Conservation (phyloP, 2,888 invertebrate species). For the Polyommatus icarus region DNA sequence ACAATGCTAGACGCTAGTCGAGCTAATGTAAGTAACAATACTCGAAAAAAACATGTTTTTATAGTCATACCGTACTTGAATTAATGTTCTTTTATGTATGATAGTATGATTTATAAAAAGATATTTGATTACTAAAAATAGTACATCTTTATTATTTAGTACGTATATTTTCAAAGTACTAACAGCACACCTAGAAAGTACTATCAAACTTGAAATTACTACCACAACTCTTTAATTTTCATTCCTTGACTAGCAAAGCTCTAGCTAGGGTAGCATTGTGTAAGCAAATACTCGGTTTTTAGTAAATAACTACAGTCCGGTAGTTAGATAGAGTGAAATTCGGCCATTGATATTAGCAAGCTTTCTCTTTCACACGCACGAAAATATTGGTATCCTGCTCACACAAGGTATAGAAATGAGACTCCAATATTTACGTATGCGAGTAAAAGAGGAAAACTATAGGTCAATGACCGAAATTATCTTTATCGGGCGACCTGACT, state of each 20-base stretch:
- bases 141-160: no score
- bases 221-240: neutral
- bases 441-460: neutral
- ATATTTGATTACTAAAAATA: neutral
- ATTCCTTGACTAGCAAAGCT: neutral
- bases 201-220: neutral
- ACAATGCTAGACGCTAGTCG: neutral
- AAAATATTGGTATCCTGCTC: neutral
- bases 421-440: neutral
- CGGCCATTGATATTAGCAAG: neutral
- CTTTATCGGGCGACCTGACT: no score
- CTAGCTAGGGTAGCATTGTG: neutral
- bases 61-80: neutral
- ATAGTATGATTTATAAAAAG: neutral
- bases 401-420: neutral
- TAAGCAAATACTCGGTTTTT: neutral
- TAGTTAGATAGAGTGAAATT: neutral
- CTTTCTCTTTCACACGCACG: neutral
- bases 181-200: neutral
- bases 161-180: neutral
- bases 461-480: neutral
- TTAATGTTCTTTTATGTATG: neutral
- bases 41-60: neutral
- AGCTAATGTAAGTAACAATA: neutral
- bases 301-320: neutral